These are phyloP conservation scores for Hoplodrina blanda DNA, from an alignment of 2,888 invertebrate species.

Conservation along the genomic window DNA sequence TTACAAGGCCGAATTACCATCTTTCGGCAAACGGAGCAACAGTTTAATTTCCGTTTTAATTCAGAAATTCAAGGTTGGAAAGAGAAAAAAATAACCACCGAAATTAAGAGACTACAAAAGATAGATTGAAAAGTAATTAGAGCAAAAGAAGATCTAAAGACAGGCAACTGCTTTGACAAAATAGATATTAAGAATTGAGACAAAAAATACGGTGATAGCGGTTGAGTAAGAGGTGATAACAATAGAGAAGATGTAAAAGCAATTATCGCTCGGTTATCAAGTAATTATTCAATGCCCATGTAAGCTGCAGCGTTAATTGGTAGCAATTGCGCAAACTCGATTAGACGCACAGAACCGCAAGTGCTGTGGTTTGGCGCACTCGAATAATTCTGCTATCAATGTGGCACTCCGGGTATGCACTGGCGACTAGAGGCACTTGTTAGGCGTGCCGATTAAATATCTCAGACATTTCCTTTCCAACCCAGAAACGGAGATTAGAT, in stretches of 20 bases:
- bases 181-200: slow-evolving; percentile 15
- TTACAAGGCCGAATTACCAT: slow-evolving; percentile 41
- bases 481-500: slow-evolving; percentile 35
- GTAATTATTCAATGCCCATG: slow-evolving; percentile 50
- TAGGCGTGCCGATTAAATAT: slow-evolving; percentile 42
- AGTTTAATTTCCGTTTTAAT: slow-evolving; percentile 33
- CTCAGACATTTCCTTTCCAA: slow-evolving; percentile 52
- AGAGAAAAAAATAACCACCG: slow-evolving; percentile 10
- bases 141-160: slow-evolving; percentile 7
- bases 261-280: slow-evolving; percentile 47
- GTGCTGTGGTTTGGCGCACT: slow-evolving; percentile 57
- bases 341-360: slow-evolving; percentile 56
- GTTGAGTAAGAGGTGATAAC: slow-evolving; percentile 16
- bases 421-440: slow-evolving; percentile 28
- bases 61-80: slow-evolving; percentile 22
- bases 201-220: neutral
- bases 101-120: slow-evolving; percentile 19
- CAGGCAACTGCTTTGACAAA: slow-evolving; percentile 3
- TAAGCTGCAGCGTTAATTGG: slow-evolving; percentile 67
- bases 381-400: slow-evolving; percentile 53
- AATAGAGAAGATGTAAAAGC: slow-evolving; percentile 36
- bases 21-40: slow-evolving; percentile 41
- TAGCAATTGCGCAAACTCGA: slow-evolving; percentile 73
- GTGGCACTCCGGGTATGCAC: slow-evolving; percentile 25
- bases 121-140: slow-evolving; percentile 30